Evolutionary conservation across 2,888 invertebrate genomes (phyloP).

Genomic region (Vandiemenella viatica): DNA sequence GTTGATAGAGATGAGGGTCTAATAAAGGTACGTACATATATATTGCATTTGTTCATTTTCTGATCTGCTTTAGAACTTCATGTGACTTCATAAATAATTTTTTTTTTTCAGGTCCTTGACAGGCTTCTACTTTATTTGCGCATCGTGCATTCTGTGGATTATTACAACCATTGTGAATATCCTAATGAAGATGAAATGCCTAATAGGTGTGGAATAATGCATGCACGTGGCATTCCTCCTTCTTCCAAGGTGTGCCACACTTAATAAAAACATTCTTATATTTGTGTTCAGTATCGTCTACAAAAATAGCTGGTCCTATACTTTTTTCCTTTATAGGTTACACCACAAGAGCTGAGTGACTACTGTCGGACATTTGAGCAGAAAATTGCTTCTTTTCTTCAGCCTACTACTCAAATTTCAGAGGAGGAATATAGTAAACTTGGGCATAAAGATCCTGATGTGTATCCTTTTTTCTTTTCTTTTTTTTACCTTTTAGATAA

Average conservation of each 20-base stretch:
- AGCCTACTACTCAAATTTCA: constrained; percentile 51
- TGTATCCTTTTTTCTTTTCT: constrained; percentile 28
- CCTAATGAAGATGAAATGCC: constrained; percentile 99
- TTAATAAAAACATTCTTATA: constrained; percentile 6
- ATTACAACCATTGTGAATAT: constrained; percentile 97
- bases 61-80: too few species aligned
- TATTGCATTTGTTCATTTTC: neutral
- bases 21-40: constrained; percentile 44
- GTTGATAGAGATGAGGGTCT: constrained; percentile 58
- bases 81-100: too few species aligned
- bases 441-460: constrained; percentile 61
- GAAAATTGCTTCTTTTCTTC: constrained; percentile 82
- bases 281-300: too few species aligned
- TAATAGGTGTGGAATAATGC: constrained; percentile 95
- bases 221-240: constrained; percentile 82
- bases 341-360: constrained; percentile 57
- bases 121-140: constrained; percentile 83
- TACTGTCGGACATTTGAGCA: constrained; percentile 66
- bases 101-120: constrained; percentile 37
- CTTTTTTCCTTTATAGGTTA: constrained; percentile 33
- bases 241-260: constrained; percentile 50
- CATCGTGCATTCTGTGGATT: constrained; percentile 95
- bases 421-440: constrained; percentile 67
- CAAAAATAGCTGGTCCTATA: neutral
- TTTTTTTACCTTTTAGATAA: too few species aligned